phyloP scores from a whole-genome alignment of 1,140 invertebrate genomes.

The Scaptodrosophila lebanonensis region DNA sequence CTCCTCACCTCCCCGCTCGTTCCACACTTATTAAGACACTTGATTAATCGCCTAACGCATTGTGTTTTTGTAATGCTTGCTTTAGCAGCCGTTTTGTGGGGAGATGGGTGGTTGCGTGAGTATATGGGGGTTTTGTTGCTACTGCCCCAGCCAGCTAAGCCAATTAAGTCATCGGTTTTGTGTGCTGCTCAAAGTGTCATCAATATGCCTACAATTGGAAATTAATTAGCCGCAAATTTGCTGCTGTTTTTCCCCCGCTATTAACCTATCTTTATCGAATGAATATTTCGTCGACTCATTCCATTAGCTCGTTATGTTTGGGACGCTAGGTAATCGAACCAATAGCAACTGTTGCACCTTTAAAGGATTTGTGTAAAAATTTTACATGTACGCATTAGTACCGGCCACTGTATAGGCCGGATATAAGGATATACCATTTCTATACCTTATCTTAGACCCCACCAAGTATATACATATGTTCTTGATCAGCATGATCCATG shows the following conservation, averaged over 20 bases:
- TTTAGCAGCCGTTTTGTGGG: constrained; percentile 28
- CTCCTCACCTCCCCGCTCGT: too few relatives aligned
- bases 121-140: constrained; percentile 9
- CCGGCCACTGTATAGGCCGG: too few relatives aligned
- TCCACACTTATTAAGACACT: constrained; percentile 50
- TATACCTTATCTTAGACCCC: too few relatives aligned
- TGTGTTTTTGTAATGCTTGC: constrained; percentile 61
- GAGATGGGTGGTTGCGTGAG: constrained; percentile 8
- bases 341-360: too few relatives aligned
- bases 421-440: too few relatives aligned
- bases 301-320: too few relatives aligned
- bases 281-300: too few relatives aligned
- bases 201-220: constrained; percentile 58
- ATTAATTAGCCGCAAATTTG: constrained; percentile 62
- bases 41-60: constrained; percentile 68
- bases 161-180: constrained; percentile 58
- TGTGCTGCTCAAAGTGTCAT: constrained; percentile 61
- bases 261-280: constrained; percentile 21
- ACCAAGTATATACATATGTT: too few relatives aligned
- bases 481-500: too few relatives aligned
- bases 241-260: constrained; percentile 16
- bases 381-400: too few relatives aligned
- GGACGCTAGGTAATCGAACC: too few relatives aligned
- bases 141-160: constrained; percentile 34
- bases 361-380: too few relatives aligned